Conservation (phyloP, 1,140 invertebrate genomes). For the Drosophila tristis region DNA sequence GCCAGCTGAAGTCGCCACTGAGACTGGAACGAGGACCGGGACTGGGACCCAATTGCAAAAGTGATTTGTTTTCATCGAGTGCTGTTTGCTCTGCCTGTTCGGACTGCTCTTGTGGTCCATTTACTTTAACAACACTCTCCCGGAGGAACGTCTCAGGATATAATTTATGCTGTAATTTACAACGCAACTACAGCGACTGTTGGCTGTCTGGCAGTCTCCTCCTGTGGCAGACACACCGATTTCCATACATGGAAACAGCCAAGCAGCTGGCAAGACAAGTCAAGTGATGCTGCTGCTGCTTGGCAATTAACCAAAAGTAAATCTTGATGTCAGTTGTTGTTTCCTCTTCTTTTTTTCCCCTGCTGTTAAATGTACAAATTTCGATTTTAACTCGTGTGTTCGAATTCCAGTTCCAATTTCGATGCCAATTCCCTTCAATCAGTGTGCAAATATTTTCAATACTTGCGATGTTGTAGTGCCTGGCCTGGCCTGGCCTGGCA, state of each 20-base stretch:
- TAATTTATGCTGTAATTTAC: conserved; percentile 65
- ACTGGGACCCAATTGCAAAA: conserved; percentile 49
- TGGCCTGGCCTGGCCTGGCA: conserved; percentile 8
- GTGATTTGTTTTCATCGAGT: conserved; percentile 55
- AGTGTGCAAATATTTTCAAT: conserved; percentile 44
- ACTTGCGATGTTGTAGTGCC: too few species aligned
- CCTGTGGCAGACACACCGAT: conserved; percentile 19
- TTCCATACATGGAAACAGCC: conserved; percentile 52
- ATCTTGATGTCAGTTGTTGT: conserved; percentile 36
- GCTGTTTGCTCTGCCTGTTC: conserved; percentile 21
- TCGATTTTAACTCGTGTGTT: conserved; percentile 23
- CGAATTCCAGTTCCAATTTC: neutral
- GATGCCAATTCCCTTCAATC: conserved; percentile 58
- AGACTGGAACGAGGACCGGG: neutral
- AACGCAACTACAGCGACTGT: conserved; percentile 31
- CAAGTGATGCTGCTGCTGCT: neutral
- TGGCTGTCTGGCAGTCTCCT: neutral
- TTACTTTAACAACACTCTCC: conserved; percentile 61
- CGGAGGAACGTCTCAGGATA: conserved; percentile 25
- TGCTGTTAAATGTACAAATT: conserved; percentile 39
- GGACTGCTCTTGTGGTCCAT: conserved; percentile 38
- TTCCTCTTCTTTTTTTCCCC: neutral
- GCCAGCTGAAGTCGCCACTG: too few species aligned
- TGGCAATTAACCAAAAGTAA: conserved; percentile 61
- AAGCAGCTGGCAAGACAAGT: too few species aligned